Conservation (phyloP, 1,140 invertebrate genomes). For the Sinonovacula constricta region DNA sequence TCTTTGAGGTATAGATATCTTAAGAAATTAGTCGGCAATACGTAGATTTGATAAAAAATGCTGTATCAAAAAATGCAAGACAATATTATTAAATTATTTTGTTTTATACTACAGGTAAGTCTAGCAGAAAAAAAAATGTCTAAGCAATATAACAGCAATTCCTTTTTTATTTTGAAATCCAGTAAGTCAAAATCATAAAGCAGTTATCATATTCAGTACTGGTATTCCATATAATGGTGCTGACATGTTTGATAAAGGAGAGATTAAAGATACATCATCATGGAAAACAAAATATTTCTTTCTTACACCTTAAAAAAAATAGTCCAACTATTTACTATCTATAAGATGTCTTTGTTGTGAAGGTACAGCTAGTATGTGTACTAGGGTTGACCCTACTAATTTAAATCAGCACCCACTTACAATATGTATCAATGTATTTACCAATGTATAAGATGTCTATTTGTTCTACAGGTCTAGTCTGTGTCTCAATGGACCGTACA, state of each 20-base stretch:
- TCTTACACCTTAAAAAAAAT: too few relatives aligned
- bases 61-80: background rate
- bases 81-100: background rate
- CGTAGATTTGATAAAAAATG: background rate
- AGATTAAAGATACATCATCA: too few relatives aligned
- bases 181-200: background rate
- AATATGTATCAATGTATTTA: background rate
- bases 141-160: background rate
- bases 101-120: background rate
- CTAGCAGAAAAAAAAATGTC: background rate
- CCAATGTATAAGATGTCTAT: constrained; percentile 1
- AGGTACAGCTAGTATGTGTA: background rate
- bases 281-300: too few relatives aligned
- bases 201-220: too few relatives aligned
- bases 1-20: constrained; percentile 10
- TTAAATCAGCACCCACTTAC: background rate
- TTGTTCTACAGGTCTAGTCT: constrained; percentile 56
- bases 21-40: background rate
- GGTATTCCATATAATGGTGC: too few relatives aligned
- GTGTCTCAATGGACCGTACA: constrained; percentile 66
- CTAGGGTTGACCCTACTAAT: background rate
- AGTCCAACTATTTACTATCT: background rate
- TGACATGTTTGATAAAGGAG: too few relatives aligned
- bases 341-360: background rate
- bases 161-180: background rate